Percentiles rank a stretch among this genome's conserved stretches.
Evolutionary conservation across 2,888 invertebrate species (phyloP).

Genomic region (Agonopterix heracliana): DNA sequence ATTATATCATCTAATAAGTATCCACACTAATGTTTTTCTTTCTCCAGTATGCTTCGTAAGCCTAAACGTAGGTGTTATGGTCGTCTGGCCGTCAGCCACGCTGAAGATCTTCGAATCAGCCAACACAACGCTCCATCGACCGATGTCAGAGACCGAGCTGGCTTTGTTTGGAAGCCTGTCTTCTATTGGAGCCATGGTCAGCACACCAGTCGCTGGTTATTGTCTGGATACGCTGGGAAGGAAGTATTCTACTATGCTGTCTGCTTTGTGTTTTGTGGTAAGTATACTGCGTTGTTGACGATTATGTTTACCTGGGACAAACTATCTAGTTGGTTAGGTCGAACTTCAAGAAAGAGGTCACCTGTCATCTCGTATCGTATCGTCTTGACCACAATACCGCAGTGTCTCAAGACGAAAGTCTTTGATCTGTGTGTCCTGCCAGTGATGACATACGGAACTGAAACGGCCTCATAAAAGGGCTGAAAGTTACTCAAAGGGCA

Average conservation of each 20-base stretch:
- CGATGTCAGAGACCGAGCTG: constrained; percentile 42
- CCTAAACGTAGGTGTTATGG: constrained; percentile 40
- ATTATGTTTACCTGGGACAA: no score
- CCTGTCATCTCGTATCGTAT: no score
- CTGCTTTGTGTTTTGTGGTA: not conserved
- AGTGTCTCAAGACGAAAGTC: no score
- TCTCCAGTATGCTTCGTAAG: constrained; percentile 43
- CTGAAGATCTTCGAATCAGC: constrained; percentile 40
- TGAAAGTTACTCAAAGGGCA: no score
- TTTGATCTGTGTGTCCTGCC: no score
- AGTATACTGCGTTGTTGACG: not conserved
- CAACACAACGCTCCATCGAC: constrained; percentile 45
- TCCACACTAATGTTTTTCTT: not conserved
- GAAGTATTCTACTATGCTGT: constrained; percentile 1
- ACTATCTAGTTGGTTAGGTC: no score
- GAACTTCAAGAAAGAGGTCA: no score
- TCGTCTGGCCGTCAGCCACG: constrained; percentile 51
- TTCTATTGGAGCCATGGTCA: constrained; percentile 37
- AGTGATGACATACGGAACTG: no score
- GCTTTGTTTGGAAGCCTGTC: constrained; percentile 46
- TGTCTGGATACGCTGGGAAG: constrained; percentile 15
- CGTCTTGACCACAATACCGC: no score
- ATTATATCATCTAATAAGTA: no score
- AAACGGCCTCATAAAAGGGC: no score
- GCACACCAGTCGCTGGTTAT: constrained; percentile 34